Conservation (phyloP, 2,113 vertebrate species). For the Diadophis punctatus region DNA sequence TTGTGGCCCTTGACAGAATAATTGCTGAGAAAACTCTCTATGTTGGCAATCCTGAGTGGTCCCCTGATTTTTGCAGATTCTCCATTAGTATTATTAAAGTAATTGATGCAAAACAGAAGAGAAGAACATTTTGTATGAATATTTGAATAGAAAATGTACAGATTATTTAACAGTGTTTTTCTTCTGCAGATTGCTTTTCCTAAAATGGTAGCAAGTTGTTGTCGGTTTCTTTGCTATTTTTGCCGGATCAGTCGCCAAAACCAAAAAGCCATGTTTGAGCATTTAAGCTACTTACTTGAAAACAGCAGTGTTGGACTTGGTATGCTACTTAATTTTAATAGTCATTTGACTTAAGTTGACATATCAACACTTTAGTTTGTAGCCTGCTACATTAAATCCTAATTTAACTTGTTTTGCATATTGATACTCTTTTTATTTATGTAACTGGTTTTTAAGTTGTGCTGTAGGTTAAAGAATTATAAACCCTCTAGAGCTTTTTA, state of each 20-base stretch:
- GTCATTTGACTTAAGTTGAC: neutral
- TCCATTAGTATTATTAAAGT: neutral
- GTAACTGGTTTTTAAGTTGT: neutral
- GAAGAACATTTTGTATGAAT: neutral
- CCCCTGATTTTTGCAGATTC: neutral
- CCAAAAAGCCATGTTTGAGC: conserved; percentile 99
- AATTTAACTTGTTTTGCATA: neutral
- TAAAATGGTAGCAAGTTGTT: conserved; percentile 99
- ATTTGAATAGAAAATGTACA: neutral
- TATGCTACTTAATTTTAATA: conserved; percentile 57
- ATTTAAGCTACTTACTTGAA: conserved; percentile 94
- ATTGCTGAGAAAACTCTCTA: neutral
- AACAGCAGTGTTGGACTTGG: conserved; percentile 96
- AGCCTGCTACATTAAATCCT: neutral
- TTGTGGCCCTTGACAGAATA: neutral
- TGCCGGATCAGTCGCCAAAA: conserved; percentile 98
- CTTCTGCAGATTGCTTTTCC: conserved; percentile 90
- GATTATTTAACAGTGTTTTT: conserved; percentile 46
- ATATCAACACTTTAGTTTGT: neutral
- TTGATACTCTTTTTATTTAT: neutral
- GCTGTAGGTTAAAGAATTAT: neutral
- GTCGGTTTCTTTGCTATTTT: conserved; percentile 97
- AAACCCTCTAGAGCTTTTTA: neutral
- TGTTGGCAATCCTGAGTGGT: neutral
- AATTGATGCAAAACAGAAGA: neutral